Conservation (phyloP, 2,797 vertebrate genomes). For the Coreius guichenoti region DNA sequence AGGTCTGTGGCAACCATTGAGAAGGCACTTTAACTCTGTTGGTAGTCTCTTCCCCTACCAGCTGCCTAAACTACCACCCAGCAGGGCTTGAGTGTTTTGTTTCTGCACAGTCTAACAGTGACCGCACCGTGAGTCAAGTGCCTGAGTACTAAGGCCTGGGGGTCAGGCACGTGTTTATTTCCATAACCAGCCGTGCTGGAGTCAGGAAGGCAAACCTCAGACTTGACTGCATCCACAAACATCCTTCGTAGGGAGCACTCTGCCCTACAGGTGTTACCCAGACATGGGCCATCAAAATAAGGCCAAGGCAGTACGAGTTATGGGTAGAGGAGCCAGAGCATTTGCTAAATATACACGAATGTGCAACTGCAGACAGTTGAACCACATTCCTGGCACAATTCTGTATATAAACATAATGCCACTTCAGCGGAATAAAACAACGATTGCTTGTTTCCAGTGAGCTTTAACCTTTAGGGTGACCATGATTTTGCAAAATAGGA, state of each 20-base stretch:
- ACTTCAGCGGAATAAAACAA: constrained; percentile 20
- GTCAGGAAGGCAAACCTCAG: constrained; percentile 61
- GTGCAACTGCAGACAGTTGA: constrained; percentile 29
- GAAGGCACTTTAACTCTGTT: neutral
- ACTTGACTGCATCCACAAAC: constrained; percentile 68
- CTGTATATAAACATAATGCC: constrained; percentile 23
- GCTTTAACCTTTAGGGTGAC: neutral
- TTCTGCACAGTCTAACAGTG: constrained; percentile 61
- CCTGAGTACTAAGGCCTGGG: constrained; percentile 68
- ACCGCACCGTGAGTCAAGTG: constrained; percentile 64
- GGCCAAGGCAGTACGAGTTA: constrained; percentile 12
- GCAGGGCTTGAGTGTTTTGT: constrained; percentile 48
- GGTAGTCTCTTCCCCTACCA: constrained; percentile 14
- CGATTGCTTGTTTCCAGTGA: constrained; percentile 38
- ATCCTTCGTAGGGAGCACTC: constrained; percentile 63
- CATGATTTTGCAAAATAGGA: neutral
- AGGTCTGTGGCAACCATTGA: constrained; percentile 7
- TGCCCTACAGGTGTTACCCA: constrained; percentile 72
- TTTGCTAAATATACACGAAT: constrained; percentile 9
- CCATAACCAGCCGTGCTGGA: constrained; percentile 56
- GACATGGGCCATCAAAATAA: constrained; percentile 53
- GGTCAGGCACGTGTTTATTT: constrained; percentile 79
- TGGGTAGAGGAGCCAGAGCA: constrained; percentile 6
- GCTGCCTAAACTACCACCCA: constrained; percentile 71
- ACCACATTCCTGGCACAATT: constrained; percentile 43